Base-by-base conservation (phyloP, 2,113 vertebrate species). In the Chrysemys picta region DNA sequence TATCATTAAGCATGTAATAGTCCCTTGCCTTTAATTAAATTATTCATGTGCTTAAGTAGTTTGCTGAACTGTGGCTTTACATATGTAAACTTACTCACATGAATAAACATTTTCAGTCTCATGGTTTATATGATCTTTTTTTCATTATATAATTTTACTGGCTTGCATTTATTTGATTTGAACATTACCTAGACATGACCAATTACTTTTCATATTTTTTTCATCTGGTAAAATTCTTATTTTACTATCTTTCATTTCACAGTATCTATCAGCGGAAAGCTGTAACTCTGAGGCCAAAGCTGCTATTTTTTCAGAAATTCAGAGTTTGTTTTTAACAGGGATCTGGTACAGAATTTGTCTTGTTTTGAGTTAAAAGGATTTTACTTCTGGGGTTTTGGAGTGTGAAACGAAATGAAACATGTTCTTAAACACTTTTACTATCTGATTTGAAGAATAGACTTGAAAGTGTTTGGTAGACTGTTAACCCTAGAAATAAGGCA, bases 261-360 rank as follows among this genome's bases (percentile, higher is more conserved):
- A 27, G 27, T 38, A 4, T 56, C 0, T 0, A 1, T 52, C 84
- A 17, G 21, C 35, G 85, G 38, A 65, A 16, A 6, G 52, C 3
- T 65, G 72, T 17, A 85, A 14, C 10, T 69, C 3, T 47, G 52
- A 62, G 21, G 59, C 47, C 5, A 87, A 57, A 49, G 6, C 5
- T 72, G 0, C n/a, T 69, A 76, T 90, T 78, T 42, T 42, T 78
- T 0, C 10, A 59, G 54, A 50, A 90, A 10, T 88, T 52, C 4
- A 62, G 10, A 3, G 2, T 45, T 21, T 95, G 4, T 65, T 25
- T 1, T 29, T n/a, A 69, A 3, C 6, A 83, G 69, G 56, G 90
- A 2, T 45, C 57, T 35, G 7, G 31, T 54, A 47, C 76, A 53
- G 11, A 57, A 89, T 21, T 72, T 92, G 21, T 50, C 47, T 21